Base-by-base conservation (phyloP, 2,113 vertebrate genomes). In the Pontoporia blainvillei region DNA sequence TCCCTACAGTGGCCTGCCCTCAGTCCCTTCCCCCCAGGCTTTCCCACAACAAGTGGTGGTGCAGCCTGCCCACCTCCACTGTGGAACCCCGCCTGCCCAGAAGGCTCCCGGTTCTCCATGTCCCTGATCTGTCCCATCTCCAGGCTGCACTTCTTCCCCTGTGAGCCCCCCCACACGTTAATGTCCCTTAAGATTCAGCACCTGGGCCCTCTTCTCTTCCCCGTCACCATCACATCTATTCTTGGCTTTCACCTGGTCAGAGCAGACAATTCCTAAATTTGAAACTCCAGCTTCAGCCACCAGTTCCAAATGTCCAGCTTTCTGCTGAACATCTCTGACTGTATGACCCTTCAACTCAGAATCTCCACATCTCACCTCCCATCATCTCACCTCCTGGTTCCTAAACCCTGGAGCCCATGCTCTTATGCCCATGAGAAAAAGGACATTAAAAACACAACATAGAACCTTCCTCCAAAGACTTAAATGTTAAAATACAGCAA, bases 101-200 rank as follows among this genome's bases (percentile, higher is more conserved):
- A 4, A 49, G 4, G 23, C 73, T 39, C 72, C 54, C 5, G 79
- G 72, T 25, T 64, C 82, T 82, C 39, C 27, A 3, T 0, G 4
- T 23, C 91, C 15, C 25, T 44, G 20, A 86, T 23, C 64, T 17
- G 13, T 25, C 8, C 69, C 34, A 27, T 36, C 25, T 44, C 67
- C 41, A 17, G 1, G 27, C 61, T 52, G 23, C 23, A 17, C 20
- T 59, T 29, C 39, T 27, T 79, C 34, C 44, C 67, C 34, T 27
- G 23, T 0, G 0, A 29, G 78, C 39, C 62, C 14, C 14, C 18
- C 6, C 11, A 62, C 12, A 46, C 3, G 1, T 3, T 23, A 17
- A 39, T 4, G 39, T 6, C 41, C 52, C 31, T 82, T 31, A 9
- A 34, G 90, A 11, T 49, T 39, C 18, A 14, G 41, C 44, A 20